A percentile compares a stretch with the other conserved stretches of the same genome.
These are phyloP conservation scores for Myoxocephalus aenaeus DNA, from an alignment of 2,797 vertebrate species.

Conservation along the genomic window DNA sequence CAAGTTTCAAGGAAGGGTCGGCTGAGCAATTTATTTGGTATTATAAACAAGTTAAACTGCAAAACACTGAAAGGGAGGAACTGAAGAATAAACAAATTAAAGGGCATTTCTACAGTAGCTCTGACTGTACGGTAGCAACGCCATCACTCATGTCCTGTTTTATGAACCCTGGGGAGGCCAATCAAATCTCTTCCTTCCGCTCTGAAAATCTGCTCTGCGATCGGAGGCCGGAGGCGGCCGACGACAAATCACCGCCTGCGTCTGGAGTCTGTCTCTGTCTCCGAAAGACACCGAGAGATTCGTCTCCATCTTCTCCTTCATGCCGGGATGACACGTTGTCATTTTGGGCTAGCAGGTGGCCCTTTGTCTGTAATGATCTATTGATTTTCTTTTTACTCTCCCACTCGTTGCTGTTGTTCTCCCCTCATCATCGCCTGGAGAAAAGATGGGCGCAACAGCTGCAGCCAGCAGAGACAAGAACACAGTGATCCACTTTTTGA, in stretches of 20 bases:
- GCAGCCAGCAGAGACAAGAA: constrained; percentile 34
- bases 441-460: constrained; percentile 45
- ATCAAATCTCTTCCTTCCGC: constrained; percentile 50
- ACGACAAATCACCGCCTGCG: constrained; percentile 36
- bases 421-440: constrained; percentile 47
- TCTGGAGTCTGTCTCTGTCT: constrained; percentile 58
- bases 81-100: constrained; percentile 11
- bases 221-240: constrained; percentile 45
- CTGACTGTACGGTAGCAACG: not conserved
- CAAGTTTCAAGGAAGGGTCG: not conserved
- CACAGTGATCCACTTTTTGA: not conserved
- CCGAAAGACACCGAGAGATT: constrained; percentile 50
- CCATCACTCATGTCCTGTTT: constrained; percentile 38
- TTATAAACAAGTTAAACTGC: constrained; percentile 2
- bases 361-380: constrained; percentile 77
- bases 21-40: not conserved
- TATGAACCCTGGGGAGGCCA: constrained; percentile 39
- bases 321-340: constrained; percentile 70
- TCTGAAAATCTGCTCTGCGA: constrained; percentile 44
- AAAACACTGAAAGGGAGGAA: not conserved
- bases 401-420: constrained; percentile 56
- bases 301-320: constrained; percentile 62
- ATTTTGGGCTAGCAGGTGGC: constrained; percentile 77
- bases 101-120: not conserved
- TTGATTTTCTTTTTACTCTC: constrained; percentile 73